Percentiles rank a stretch among this genome's conserved stretches.
These are phyloP conservation scores for Gadus macrocephalus DNA, from an alignment of 2,113 vertebrate species.

Conservation along the genomic window DNA sequence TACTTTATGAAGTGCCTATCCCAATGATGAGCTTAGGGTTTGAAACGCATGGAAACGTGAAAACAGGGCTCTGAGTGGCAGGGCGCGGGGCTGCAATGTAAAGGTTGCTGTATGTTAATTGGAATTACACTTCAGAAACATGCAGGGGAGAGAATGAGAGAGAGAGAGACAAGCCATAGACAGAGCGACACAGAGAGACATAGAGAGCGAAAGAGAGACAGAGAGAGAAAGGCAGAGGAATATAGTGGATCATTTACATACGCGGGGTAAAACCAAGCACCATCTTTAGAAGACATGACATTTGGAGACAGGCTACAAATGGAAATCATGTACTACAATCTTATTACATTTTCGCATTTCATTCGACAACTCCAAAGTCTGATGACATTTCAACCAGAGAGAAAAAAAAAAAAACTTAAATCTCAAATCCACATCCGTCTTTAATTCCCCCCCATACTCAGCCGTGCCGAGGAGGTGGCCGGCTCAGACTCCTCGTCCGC, in stretches of 20 bases:
- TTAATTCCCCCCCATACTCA: not conserved
- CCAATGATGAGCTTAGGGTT: too few relatives aligned
- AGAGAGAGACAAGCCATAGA: not conserved
- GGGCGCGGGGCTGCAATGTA: not conserved
- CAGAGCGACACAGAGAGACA: not conserved
- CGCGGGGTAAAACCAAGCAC: constrained; percentile 47
- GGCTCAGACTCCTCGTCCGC: not conserved
- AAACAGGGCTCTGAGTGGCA: not conserved
- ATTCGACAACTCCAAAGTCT: constrained; percentile 61
- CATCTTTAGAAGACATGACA: constrained; percentile 52
- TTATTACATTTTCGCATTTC: constrained; percentile 53
- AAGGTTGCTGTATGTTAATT: not conserved
- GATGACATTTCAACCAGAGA: constrained; percentile 72
- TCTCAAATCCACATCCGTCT: constrained; percentile 67
- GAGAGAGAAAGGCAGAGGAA: constrained; percentile 11
- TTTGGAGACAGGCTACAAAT: constrained; percentile 49
- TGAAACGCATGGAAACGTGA: too few relatives aligned
- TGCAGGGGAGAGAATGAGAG: not conserved
- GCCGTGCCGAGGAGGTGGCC: not conserved
- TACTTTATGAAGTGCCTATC: too few relatives aligned
- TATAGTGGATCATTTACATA: constrained; percentile 46
- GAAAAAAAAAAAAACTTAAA: constrained; percentile 45
- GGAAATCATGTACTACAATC: constrained; percentile 54
- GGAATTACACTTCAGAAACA: not conserved
- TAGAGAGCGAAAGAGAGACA: not conserved